phyloP scores from a whole-genome alignment of 2,888 invertebrate genomes.

The Sinhomidia bicolor region DNA sequence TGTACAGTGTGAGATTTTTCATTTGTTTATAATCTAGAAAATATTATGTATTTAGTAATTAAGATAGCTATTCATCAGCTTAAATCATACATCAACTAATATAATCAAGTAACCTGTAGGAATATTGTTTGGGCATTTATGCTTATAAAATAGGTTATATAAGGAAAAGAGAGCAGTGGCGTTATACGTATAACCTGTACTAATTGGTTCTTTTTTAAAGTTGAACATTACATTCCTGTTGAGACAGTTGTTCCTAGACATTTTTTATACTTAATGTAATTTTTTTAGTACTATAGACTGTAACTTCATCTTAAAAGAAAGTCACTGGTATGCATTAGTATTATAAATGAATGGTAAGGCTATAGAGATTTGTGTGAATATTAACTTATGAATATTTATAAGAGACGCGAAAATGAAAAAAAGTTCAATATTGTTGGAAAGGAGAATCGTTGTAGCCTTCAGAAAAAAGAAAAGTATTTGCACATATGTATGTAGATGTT shows the following conservation, averaged over 20 bases:
- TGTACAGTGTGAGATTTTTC: background rate
- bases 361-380: conserved; percentile 8
- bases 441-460: background rate
- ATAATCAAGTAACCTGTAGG: background rate
- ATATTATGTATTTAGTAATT: background rate
- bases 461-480: background rate
- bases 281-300: conserved; percentile 61
- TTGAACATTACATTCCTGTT: conserved; percentile 66
- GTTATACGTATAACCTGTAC: background rate
- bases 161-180: background rate
- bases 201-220: conserved; percentile 52
- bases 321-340: conserved; percentile 43
- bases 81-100: background rate
- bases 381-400: no score
- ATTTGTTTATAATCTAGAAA: background rate
- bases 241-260: conserved; percentile 69
- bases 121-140: background rate
- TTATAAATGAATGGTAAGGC: background rate
- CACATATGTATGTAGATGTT: conserved; percentile 26
- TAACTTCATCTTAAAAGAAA: conserved; percentile 3
- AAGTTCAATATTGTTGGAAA: background rate
- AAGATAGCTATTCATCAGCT: background rate
- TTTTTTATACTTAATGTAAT: conserved; percentile 56
- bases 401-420: background rate
- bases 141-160: background rate